A percentile compares a stretch with the other conserved stretches of the same genome.
phyloP scores from a whole-genome alignment of 2,797 vertebrate species.

The Diplodus puntazzo region DNA sequence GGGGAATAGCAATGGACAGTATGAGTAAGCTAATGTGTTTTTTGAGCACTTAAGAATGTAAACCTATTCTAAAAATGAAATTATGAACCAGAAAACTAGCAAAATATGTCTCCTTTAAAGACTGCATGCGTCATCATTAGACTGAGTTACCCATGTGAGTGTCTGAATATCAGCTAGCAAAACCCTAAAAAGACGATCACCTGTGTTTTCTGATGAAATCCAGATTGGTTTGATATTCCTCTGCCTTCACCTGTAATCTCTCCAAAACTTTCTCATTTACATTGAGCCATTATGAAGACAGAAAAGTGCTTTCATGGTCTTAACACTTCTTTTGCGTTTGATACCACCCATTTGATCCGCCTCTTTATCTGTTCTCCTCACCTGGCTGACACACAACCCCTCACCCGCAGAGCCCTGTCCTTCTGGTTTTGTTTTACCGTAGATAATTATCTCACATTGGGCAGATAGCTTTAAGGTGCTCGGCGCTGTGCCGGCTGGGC shows the following conservation, averaged over 20 bases:
- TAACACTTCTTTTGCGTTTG: neutral
- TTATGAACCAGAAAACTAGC: too few species aligned
- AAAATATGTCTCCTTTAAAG: too few species aligned
- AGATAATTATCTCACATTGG: conserved; percentile 52
- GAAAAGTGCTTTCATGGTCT: neutral
- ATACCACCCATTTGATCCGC: neutral
- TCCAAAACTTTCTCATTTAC: neutral
- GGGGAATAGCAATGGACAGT: too few species aligned
- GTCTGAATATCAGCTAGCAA: neutral
- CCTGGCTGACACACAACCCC: conserved; percentile 6
- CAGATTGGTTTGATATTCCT: neutral
- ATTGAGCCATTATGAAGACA: conserved; percentile 13
- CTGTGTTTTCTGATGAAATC: conserved; percentile 7
- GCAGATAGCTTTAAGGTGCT: conserved; percentile 12
- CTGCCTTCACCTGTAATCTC: conserved; percentile 7
- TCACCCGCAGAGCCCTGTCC: conserved; percentile 25
- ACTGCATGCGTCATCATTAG: neutral
- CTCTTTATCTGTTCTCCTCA: conserved; percentile 36
- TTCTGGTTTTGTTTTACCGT: neutral
- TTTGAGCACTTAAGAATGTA: too few species aligned
- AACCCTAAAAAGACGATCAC: neutral
- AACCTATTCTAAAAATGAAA: too few species aligned
- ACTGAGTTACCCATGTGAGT: neutral
- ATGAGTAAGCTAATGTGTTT: too few species aligned
- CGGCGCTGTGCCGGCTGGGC: conserved; percentile 5